Evolutionary conservation across 2,888 invertebrate species (phyloP).

Genomic region (Latheticus oryzae): DNA sequence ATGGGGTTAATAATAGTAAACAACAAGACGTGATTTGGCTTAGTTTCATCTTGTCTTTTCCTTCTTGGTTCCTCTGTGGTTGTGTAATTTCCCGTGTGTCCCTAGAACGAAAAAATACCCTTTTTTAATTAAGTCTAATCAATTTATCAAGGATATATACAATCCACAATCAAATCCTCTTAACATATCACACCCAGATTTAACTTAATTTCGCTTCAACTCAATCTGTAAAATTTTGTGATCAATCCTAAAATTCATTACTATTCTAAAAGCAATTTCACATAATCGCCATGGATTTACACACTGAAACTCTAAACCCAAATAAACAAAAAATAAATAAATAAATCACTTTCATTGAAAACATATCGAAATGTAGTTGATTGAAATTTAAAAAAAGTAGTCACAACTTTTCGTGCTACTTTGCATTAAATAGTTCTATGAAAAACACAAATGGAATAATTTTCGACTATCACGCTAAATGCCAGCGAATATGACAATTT

Average conservation of each 20-base stretch:
- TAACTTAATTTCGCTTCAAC: conserved; percentile 7
- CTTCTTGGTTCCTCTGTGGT: conserved; percentile 75
- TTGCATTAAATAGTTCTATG: too few species aligned
- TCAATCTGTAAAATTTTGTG: not conserved
- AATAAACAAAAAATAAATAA: not conserved
- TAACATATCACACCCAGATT: not conserved
- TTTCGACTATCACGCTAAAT: conserved; percentile 12
- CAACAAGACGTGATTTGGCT: conserved; percentile 95
- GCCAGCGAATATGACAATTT: not conserved
- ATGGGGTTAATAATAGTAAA: conserved; percentile 98
- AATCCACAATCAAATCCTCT: not conserved
- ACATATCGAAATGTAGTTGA: too few species aligned
- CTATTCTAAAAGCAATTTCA: not conserved
- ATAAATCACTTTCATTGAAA: not conserved
- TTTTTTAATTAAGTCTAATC: too few species aligned
- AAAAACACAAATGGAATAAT: conserved; percentile 22
- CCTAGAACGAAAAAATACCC: conserved; percentile 56
- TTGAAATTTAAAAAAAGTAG: too few species aligned
- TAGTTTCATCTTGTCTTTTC: conserved; percentile 84
- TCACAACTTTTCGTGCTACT: too few species aligned
- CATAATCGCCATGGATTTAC: too few species aligned
- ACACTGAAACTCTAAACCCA: too few species aligned
- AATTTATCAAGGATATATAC: too few species aligned
- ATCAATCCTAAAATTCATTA: conserved; percentile 9
- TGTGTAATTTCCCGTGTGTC: conserved; percentile 59